Evolutionary conservation across 2,113 vertebrate species (phyloP).

Genomic region (Cololabis saira): DNA sequence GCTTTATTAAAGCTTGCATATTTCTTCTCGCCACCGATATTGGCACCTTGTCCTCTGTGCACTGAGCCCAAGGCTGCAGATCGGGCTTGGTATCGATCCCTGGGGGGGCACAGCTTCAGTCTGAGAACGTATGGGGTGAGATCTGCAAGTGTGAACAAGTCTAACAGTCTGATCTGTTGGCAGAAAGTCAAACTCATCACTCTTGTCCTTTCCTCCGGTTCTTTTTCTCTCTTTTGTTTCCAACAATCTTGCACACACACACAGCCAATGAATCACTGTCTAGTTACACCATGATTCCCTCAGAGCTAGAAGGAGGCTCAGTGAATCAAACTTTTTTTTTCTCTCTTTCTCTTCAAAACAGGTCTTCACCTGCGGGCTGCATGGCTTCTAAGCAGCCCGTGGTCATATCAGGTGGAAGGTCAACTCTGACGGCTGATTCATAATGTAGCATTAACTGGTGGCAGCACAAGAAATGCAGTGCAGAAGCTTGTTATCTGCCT

Average conservation of each 20-base stretch:
- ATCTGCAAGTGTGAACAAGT: slow-evolving; percentile 61
- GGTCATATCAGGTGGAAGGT: slow-evolving; percentile 34
- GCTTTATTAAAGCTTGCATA: slow-evolving; percentile 17
- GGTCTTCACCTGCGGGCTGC: slow-evolving; percentile 18
- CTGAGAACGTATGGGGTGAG: slow-evolving; percentile 26
- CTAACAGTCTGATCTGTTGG: slow-evolving; percentile 47
- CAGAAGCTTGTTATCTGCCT: slow-evolving; percentile 18
- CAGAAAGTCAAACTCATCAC: slow-evolving; percentile 57
- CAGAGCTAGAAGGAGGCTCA: slow-evolving; percentile 44
- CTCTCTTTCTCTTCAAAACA: slow-evolving; percentile 22
- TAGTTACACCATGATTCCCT: slow-evolving; percentile 59
- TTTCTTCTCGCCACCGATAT: slow-evolving; percentile 11
- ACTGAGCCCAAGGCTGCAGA: slow-evolving; percentile 2
- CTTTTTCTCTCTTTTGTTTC: slow-evolving; percentile 54
- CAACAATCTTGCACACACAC: slow-evolving; percentile 55
- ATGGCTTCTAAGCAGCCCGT: slow-evolving; percentile 12
- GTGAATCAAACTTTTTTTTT: slow-evolving; percentile 50
- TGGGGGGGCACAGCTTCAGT: slow-evolving; percentile 21
- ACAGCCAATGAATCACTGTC: slow-evolving; percentile 67
- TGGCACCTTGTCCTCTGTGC: background rate
- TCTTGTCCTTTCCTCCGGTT: slow-evolving; percentile 26
- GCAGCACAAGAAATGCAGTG: slow-evolving; percentile 4
- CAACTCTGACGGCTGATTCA: slow-evolving; percentile 21
- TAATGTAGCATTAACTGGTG: background rate
- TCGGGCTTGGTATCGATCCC: slow-evolving; percentile 54